Percentiles rank a stretch among this genome's conserved stretches.
Conservation (phyloP, 2,113 vertebrate species). For the Hemiscyllium ocellatum region DNA sequence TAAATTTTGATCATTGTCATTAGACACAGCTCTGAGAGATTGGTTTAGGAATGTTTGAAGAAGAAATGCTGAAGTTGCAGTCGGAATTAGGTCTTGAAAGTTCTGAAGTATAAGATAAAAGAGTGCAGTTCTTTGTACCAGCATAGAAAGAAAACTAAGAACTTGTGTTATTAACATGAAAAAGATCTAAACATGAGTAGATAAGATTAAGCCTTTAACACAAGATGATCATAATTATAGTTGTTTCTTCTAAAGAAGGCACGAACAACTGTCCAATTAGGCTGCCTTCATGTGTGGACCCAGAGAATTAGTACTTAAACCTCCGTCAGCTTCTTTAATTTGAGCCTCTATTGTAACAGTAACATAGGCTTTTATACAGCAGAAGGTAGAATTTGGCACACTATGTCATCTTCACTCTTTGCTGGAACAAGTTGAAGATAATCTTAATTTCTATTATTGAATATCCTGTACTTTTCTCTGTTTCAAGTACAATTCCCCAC, state of each 20-base stretch:
- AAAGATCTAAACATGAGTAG: background rate
- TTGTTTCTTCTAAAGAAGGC: background rate
- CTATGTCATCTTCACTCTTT: background rate
- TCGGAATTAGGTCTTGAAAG: background rate
- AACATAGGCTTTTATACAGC: background rate
- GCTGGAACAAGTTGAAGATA: background rate
- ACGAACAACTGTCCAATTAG: background rate
- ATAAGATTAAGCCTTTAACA: background rate
- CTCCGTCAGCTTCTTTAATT: background rate
- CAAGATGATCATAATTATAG: background rate
- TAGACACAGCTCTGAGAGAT: background rate
- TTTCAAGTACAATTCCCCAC: background rate
- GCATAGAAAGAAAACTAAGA: background rate
- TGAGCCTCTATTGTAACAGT: background rate
- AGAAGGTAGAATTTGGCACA: background rate
- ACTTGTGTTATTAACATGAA: background rate
- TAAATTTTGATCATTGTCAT: background rate
- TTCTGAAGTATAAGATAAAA: background rate
- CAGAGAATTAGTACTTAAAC: background rate
- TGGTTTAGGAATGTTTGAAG: background rate
- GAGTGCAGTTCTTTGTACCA: background rate
- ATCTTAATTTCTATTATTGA: background rate
- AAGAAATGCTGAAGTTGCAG: background rate
- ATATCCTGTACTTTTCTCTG: background rate
- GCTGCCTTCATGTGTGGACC: background rate